phyloP scores from a whole-genome alignment of 35 echinoderm and acorn worm species.

The Strongylocentrotus purpuratus region DNA sequence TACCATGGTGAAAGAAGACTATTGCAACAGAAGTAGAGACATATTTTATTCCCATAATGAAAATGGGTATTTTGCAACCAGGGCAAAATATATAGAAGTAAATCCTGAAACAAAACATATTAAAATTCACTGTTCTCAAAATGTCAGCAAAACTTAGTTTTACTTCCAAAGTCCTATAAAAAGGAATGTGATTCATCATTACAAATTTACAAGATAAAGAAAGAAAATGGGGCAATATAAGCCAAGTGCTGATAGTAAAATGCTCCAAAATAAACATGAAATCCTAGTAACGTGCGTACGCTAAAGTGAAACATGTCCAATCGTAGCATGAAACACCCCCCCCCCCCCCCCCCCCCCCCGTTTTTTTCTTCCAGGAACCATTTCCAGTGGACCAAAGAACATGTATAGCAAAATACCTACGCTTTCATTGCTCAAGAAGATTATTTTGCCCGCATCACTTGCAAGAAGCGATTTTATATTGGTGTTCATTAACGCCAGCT shows the following conservation, averaged over 20 bases:
- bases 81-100: too few species aligned
- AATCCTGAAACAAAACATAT: too few species aligned
- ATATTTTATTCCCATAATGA: too few species aligned
- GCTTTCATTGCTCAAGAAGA: not conserved
- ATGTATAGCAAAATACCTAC: slow-evolving; percentile 10
- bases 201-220: too few species aligned
- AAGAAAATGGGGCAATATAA: not conserved
- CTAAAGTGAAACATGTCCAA: not conserved
- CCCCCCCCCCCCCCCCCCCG: too few species aligned
- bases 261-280: not conserved
- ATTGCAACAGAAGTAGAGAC: too few species aligned
- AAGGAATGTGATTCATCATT: too few species aligned
- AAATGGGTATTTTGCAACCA: too few species aligned
- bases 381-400: not conserved
- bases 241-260: not conserved
- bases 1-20: too few species aligned
- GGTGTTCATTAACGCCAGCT: not conserved
- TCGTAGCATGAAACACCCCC: not conserved
- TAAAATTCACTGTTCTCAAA: too few species aligned
- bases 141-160: too few species aligned
- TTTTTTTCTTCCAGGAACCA: not conserved
- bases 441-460: not conserved
- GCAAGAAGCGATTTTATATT: not conserved
- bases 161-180: too few species aligned
- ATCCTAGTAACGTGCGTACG: not conserved